Percentiles rank a stretch among this genome's conserved stretches.
These are phyloP conservation scores for Hippocampus guttulatus DNA, from an alignment of 2,113 vertebrate species.

Conservation along the genomic window DNA sequence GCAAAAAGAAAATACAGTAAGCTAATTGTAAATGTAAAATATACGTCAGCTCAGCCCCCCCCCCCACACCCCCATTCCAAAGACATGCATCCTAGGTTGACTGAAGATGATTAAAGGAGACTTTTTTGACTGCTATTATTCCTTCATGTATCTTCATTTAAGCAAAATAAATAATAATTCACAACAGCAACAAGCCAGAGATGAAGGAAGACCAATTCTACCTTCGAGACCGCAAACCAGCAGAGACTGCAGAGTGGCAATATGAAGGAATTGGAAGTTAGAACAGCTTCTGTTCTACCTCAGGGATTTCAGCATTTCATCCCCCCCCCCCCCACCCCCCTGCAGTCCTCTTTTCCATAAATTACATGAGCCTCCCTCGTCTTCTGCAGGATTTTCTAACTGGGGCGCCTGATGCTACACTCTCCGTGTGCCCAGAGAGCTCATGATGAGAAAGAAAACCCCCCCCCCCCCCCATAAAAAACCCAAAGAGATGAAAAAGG, in stretches of 20 bases:
- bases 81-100: no score
- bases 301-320: background rate
- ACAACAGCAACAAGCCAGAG: no score
- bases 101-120: no score
- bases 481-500: slow-evolving; percentile 2
- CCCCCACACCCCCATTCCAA: no score
- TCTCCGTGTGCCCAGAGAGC: background rate
- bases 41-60: no score
- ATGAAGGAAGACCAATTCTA: no score
- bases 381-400: slow-evolving; percentile 14
- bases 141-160: no score
- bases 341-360: background rate
- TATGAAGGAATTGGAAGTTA: background rate
- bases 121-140: no score
- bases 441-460: background rate
- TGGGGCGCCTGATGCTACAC: slow-evolving; percentile 13
- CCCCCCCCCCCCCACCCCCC: background rate
- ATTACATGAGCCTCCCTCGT: slow-evolving; percentile 14
- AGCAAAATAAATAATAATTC: no score
- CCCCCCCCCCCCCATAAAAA: background rate
- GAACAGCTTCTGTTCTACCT: background rate
- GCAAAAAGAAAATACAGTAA: no score
- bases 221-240: background rate
- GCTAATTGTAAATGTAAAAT: no score
- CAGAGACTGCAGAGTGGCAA: background rate